Base-by-base conservation (phyloP, 2,113 vertebrate species). In the Bubalus kerabau region DNA sequence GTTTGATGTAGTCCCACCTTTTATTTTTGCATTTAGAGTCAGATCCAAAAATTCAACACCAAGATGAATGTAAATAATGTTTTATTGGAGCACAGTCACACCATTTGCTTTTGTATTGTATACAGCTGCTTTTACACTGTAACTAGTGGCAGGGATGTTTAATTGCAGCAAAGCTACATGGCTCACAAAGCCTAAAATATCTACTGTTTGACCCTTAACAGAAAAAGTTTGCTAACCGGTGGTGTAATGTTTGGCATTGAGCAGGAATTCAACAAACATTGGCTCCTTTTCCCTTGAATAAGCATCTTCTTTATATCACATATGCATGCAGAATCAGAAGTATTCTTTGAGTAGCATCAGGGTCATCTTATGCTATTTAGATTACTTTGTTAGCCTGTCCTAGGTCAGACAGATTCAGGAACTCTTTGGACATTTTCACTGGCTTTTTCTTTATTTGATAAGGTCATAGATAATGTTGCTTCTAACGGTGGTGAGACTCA, bases 391-490 rank as follows among this genome's bases (percentile, higher is more conserved):
- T 96, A 96, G 90, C 86, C 85, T 91, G 64, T 95, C 81, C 81
- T 86, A 96, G 93, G 95, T 90, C 91, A 97, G 94, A 76, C 26
- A 78, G 71, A 97, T 96, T 96, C 36, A 86, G 78, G 43, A 60
- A 97, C 11, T 86, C 94, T 97, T 96, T 94, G 81, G 85, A 96
- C 89, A 92, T 97, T 95, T 98, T 96, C 81, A 76, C 32, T 94
- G 92, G 17, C 94, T 95, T 93, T 95, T 89, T 93, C 91, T 96
- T 95, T 98, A 94, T 97, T 97, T 98, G 95, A 80, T 74, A 97
- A 97, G 88, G 92, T 97, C 94, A 83, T 94, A 21, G 87, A 96
- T 98, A 98, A 95, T 98, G 97, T 98, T 98, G 96, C 97, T 97
- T 98, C 85, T 96, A 83, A 82, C 80, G 14, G 59, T 95, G 62